phyloP scores from a whole-genome alignment of 2,797 vertebrate species.

The Gymnocypris eckloni region DNA sequence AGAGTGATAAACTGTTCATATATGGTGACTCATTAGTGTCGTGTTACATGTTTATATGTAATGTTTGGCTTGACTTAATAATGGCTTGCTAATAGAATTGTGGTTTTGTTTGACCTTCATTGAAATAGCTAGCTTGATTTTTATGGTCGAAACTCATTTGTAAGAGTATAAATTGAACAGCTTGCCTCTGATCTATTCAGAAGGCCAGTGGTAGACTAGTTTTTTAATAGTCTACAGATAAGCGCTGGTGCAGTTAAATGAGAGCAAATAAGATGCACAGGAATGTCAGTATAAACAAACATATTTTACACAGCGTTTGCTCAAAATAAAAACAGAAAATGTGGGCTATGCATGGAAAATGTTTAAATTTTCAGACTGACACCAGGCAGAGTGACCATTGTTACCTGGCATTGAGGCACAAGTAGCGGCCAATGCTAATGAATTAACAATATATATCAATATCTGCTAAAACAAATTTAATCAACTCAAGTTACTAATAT shows the following conservation, averaged over 20 bases:
- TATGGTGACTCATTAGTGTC: background rate
- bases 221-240: background rate
- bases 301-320: background rate
- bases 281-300: background rate
- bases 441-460: conserved; percentile 9
- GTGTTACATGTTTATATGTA: background rate
- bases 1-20: background rate
- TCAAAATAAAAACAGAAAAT: background rate
- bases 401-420: background rate
- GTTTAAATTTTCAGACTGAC: background rate
- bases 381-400: background rate
- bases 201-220: background rate
- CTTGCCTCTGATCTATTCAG: background rate
- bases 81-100: background rate
- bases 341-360: background rate
- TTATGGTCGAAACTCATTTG: background rate
- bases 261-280: background rate
- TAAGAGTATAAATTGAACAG: background rate
- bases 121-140: background rate
- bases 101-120: background rate
- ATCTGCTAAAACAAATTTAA: conserved; percentile 64
- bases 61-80: background rate
- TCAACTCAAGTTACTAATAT: conserved; percentile 65
- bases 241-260: background rate
- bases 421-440: background rate